Evolutionary conservation across 2,888 invertebrate genomes (phyloP), one percentile per base, ranked within the genome.

Genomic region (Strigamia crassipes): DNA sequence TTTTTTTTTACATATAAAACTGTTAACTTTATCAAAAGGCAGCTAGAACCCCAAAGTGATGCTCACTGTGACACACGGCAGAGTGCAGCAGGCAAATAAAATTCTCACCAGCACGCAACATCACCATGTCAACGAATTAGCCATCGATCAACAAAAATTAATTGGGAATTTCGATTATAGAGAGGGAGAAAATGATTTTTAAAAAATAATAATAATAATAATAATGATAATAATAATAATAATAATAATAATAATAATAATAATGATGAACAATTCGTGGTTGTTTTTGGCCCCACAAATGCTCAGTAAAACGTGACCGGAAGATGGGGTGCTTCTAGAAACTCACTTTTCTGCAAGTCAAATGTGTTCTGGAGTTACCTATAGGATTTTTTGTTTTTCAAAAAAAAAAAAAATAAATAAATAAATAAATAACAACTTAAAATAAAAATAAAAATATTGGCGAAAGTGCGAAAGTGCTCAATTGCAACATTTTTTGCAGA

Each of bases 11-110:
- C 13, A n/a, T n/a, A 51, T 6, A 51, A n/a, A 51, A 51, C 6
- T n/a, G n/a, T 51, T 51, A 51, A 51, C n/a, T n/a, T n/a, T 51
- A 51, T 51, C 51, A 51, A 51, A 51, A n/a, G 51, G 51, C 51
- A 51, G 51, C 51, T 51, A 51, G 51, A 51, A 51, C 13, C 51
- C 51, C n/a, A 51, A 51, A 51, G 10, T 51, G 51, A 51, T 51
- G 51, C 51, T 51, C 51, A 51, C 51, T 51, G 51, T 51, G 51
- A 51, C 51, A n/a, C 51, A 51, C 51, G n/a, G 51, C 51, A 13
- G 51, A 51, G 51, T 51, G 51, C 51, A 51, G 51, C 51, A 51
- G 51, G 51, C 51, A 51, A 51, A 51, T 51, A 51, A 51, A 51
- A 51, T 51, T 51, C 51, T 51, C 51, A 51, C 51, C 51, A 51